A percentile compares a stretch with the other conserved stretches of the same genome.
phyloP scores from a whole-genome alignment of 1,140 invertebrate species.

The Drosophila neocordata region DNA sequence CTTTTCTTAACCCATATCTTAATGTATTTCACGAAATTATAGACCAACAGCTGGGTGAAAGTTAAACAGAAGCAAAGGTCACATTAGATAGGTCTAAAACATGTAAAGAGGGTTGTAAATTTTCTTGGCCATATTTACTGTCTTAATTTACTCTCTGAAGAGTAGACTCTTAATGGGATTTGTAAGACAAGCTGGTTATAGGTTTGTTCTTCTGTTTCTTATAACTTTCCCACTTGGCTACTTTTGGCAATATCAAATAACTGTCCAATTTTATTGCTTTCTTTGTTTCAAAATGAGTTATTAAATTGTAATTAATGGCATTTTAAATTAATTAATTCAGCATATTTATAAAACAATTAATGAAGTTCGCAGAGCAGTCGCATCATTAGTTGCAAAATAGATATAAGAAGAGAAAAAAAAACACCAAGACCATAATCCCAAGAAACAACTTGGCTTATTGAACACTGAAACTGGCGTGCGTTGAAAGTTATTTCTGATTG shows the following conservation, averaged over 20 bases:
- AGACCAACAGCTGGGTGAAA: too few relatives aligned
- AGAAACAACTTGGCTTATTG: slow-evolving; percentile 47
- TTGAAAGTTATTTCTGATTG: slow-evolving; percentile 81
- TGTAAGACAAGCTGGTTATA: too few relatives aligned
- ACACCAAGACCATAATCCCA: slow-evolving; percentile 17
- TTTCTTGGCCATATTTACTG: not conserved
- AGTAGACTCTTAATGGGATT: too few relatives aligned
- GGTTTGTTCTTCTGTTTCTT: slow-evolving; percentile 5
- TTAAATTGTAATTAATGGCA: slow-evolving; percentile 77
- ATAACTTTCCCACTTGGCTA: slow-evolving; percentile 40
- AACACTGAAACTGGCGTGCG: slow-evolving; percentile 70
- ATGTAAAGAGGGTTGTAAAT: too few relatives aligned
- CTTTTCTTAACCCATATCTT: too few relatives aligned
- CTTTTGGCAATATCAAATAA: slow-evolving; percentile 46
- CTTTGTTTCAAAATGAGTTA: slow-evolving; percentile 71
- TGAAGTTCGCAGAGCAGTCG: slow-evolving; percentile 64
- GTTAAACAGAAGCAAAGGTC: too few relatives aligned
- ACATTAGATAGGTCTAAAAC: too few relatives aligned
- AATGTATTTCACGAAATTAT: too few relatives aligned
- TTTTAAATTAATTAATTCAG: slow-evolving; percentile 79
- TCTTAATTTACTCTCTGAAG: too few relatives aligned
- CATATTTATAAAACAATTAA: slow-evolving; percentile 80
- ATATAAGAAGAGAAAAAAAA: slow-evolving; percentile 21
- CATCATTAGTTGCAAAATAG: slow-evolving; percentile 51
- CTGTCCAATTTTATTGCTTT: slow-evolving; percentile 61